Conservation (phyloP, 2,113 vertebrate genomes). For the Loxodonta africana region DNA sequence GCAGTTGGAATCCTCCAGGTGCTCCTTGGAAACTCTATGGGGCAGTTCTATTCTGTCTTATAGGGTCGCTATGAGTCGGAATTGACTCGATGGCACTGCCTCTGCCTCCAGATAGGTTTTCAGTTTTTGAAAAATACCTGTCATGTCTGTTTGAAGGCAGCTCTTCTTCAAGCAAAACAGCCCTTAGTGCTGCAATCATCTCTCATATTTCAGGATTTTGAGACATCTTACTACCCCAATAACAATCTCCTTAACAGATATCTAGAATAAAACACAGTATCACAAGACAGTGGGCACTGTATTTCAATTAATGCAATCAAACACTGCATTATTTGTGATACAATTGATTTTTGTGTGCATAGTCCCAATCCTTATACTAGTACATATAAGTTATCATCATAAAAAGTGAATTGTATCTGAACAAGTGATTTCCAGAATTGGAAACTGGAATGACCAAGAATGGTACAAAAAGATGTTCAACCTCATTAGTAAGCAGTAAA, state of each 20-base stretch:
- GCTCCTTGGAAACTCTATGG: too few relatives aligned
- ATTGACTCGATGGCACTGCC: too few relatives aligned
- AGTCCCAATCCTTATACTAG: background rate
- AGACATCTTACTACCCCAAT: background rate
- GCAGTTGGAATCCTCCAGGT: too few relatives aligned
- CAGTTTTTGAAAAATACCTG: background rate
- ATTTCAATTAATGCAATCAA: background rate
- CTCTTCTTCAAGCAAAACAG: background rate
- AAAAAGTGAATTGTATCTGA: conserved; percentile 29
- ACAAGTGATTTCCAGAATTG: conserved; percentile 55
- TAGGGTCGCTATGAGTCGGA: too few relatives aligned
- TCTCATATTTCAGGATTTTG: conserved; percentile 11
- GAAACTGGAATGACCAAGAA: conserved; percentile 60
- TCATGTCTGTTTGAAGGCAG: background rate
- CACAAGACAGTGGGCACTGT: background rate
- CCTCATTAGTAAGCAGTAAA: conserved; percentile 70
- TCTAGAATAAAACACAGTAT: background rate
- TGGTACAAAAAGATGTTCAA: conserved; percentile 58
- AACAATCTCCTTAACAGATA: background rate
- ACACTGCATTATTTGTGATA: background rate
- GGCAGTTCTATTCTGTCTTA: too few relatives aligned
- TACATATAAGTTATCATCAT: background rate
- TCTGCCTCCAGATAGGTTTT: background rate
- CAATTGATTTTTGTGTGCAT: background rate
- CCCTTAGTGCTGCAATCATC: background rate